Evolutionary conservation across 2,113 vertebrate genomes (phyloP).

Genomic region (Semnopithecus entellus): DNA sequence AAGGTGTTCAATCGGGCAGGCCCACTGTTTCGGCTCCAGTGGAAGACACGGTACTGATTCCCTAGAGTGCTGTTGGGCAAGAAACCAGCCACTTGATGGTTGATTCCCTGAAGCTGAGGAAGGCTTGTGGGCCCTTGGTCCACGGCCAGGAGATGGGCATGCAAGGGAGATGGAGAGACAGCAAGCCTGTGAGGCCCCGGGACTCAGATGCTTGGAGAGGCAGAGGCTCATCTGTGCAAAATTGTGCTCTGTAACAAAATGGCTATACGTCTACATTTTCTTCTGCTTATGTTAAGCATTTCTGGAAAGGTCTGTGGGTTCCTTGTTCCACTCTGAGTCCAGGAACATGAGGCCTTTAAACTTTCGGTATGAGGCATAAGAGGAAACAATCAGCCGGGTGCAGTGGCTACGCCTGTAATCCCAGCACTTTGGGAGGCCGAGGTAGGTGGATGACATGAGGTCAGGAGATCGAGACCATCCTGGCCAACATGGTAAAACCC

Average conservation of each 20-base stretch:
- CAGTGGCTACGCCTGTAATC: no score
- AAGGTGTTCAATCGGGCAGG: no score
- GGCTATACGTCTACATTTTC: neutral
- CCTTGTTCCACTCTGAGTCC: neutral
- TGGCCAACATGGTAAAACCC: no score
- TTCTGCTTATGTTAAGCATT: neutral
- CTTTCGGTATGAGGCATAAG: neutral
- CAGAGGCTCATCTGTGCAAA: neutral
- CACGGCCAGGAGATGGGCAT: neutral
- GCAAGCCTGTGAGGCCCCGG: neutral
- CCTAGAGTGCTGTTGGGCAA: neutral
- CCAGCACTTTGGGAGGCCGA: no score
- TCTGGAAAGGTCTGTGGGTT: neutral
- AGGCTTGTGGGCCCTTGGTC: neutral
- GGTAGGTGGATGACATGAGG: no score
- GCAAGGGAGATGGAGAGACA: neutral
- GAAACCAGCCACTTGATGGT: neutral
- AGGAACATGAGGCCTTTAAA: neutral
- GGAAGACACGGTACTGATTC: fast-evolving
- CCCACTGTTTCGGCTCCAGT: fast-evolving
- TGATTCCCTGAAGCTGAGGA: neutral
- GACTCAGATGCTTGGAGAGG: neutral
- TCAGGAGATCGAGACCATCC: no score
- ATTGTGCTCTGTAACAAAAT: neutral
- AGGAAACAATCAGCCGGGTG: fast-evolving